phyloP scores from a whole-genome alignment of 2,113 vertebrate species.

The Chaetorhynchus papuensis region DNA sequence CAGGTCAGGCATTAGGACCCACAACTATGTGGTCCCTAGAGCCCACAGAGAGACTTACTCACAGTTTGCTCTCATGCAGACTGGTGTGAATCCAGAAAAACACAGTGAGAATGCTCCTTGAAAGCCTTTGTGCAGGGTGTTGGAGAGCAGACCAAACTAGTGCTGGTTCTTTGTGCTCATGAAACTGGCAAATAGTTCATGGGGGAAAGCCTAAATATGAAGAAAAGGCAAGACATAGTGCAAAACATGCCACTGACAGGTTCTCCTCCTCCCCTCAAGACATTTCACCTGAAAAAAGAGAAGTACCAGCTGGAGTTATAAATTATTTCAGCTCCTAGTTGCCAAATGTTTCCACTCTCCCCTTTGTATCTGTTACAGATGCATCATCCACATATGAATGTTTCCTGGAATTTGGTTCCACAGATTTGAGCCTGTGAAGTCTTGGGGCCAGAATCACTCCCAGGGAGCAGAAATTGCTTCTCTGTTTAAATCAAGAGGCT shows the following conservation, averaged over 20 bases:
- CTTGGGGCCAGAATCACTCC: conserved; percentile 43
- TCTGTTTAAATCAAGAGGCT: conserved; percentile 48
- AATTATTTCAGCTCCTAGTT: conserved; percentile 17
- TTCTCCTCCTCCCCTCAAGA: background rate
- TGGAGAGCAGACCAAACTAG: background rate
- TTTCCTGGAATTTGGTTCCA: conserved; percentile 56
- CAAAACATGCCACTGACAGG: background rate
- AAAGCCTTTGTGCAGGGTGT: background rate
- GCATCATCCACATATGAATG: conserved; percentile 39
- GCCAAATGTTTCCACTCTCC: conserved; percentile 43
- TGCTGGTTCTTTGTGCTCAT: accelerated
- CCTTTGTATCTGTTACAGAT: conserved; percentile 51
- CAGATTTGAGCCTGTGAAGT: conserved; percentile 52
- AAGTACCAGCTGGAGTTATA: conserved; percentile 49
- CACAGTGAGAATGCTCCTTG: background rate
- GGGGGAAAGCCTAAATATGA: background rate
- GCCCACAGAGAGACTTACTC: background rate
- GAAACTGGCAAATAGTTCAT: background rate
- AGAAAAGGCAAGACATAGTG: background rate
- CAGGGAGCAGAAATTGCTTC: conserved; percentile 41
- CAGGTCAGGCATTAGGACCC: background rate
- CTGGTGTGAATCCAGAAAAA: background rate
- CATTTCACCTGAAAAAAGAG: conserved; percentile 51
- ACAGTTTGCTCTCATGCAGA: background rate
- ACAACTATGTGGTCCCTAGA: accelerated